Conservation (phyloP, 2,888 invertebrate genomes). For the Mechanitis mazaeus region DNA sequence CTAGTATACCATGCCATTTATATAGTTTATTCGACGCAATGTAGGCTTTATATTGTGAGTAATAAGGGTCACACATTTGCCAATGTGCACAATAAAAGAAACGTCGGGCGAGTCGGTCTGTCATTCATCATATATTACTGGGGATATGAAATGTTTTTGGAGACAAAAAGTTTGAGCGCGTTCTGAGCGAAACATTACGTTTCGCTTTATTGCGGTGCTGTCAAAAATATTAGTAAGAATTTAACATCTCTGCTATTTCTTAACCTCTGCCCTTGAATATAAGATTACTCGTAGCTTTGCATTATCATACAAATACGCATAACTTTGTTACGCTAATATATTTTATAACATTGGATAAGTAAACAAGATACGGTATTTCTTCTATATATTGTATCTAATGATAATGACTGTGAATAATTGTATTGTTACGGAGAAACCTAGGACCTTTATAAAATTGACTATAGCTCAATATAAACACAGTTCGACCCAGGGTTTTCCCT, state of each 20-base stretch:
- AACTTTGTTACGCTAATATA: too few species aligned
- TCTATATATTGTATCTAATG: too few species aligned
- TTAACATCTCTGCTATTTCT: background rate
- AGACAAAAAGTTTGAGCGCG: slow-evolving; percentile 25
- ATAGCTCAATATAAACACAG: too few species aligned
- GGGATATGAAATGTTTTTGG: slow-evolving; percentile 23
- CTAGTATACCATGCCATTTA: slow-evolving; percentile 4
- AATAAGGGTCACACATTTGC: slow-evolving; percentile 6
- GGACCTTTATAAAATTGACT: too few species aligned
- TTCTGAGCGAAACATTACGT: slow-evolving; percentile 22
- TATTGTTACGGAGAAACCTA: too few species aligned
- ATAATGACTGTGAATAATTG: too few species aligned
- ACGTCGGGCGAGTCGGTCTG: slow-evolving; percentile 16
- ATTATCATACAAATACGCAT: too few species aligned
- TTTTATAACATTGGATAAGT: too few species aligned
- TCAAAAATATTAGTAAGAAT: background rate
- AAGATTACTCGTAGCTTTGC: too few species aligned
- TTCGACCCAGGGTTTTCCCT: too few species aligned
- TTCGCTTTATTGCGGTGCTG: slow-evolving; percentile 8
- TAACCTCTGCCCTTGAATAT: background rate
- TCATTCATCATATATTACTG: slow-evolving; percentile 22
- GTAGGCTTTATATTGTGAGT: slow-evolving; percentile 4
- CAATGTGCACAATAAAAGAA: slow-evolving; percentile 9
- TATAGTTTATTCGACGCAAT: slow-evolving; percentile 4
- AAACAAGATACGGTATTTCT: too few species aligned